Evolutionary conservation across 1,140 invertebrate genomes (phyloP).

Genomic region (Zaprionus tsacasi): DNA sequence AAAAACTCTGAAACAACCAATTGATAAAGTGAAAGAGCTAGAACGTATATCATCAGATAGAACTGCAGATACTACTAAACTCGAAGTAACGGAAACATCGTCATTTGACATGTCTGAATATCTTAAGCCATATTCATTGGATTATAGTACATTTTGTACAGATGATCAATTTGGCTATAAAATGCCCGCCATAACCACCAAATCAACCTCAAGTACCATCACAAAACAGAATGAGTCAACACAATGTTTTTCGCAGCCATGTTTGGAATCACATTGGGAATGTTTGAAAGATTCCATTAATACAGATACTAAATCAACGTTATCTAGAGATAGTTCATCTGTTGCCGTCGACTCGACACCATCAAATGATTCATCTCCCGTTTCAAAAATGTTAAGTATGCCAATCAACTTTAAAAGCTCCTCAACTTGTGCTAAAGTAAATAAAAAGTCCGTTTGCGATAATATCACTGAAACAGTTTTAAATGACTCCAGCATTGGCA

Average conservation of each 20-base stretch:
- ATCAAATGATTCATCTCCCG: conserved; percentile 23
- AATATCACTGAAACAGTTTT: conserved; percentile 26
- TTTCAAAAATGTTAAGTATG: conserved; percentile 19
- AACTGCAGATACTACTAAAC: neutral
- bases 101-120: conserved; percentile 65
- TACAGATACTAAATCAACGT: neutral
- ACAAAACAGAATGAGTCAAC: neutral
- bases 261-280: conserved; percentile 26
- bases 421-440: neutral
- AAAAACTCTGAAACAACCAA: neutral
- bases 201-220: conserved; percentile 12
- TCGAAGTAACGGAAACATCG: conserved; percentile 21
- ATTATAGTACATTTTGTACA: conserved; percentile 32
- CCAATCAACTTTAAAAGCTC: neutral
- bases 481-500: conserved; percentile 12
- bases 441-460: conserved; percentile 31
- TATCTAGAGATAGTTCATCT: neutral
- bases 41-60: neutral
- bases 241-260: conserved; percentile 2
- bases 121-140: conserved; percentile 62
- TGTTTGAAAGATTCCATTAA: conserved; percentile 10
- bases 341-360: conserved; percentile 1
- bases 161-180: conserved; percentile 17
- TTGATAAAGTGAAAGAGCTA: neutral
- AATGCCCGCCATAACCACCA: conserved; percentile 10